Percentiles rank a stretch among this genome's conserved stretches.
Evolutionary conservation across 2,113 vertebrate species (phyloP).

Genomic region (Pycnonotus jocosus): DNA sequence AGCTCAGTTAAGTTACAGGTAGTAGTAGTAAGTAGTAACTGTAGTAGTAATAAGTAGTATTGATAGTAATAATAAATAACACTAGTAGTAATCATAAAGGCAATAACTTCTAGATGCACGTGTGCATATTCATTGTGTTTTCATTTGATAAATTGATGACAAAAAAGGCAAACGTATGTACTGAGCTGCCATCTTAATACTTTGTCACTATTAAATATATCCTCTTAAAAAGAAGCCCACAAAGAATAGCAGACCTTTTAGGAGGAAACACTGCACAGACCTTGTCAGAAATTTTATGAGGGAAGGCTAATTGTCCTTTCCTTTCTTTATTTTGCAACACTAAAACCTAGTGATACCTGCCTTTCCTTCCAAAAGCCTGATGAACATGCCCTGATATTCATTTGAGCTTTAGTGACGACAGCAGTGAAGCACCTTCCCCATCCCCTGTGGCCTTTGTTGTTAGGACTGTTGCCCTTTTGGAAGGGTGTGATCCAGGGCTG

Average conservation of each 20-base stretch:
- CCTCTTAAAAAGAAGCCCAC: background rate
- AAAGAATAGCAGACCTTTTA: background rate
- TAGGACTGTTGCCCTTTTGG: rapidly evolving
- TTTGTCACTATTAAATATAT: background rate
- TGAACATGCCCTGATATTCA: background rate
- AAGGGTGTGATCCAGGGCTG: background rate
- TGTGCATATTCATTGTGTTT: background rate
- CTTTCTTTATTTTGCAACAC: background rate
- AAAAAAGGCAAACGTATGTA: background rate
- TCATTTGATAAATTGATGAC: background rate
- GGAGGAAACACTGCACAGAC: background rate
- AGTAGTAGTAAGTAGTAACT: background rate
- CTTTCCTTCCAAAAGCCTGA: background rate
- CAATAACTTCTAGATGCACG: background rate
- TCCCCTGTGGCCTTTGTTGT: background rate
- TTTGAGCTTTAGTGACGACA: background rate
- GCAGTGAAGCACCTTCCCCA: background rate
- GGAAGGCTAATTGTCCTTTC: background rate
- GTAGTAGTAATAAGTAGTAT: background rate
- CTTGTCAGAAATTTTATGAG: background rate
- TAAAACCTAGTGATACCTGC: background rate
- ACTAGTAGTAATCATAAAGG: background rate
- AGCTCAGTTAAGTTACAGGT: background rate
- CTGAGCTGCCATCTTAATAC: background rate
- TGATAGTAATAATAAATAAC: background rate